A percentile compares a stretch with the other conserved stretches of the same genome.
Evolutionary conservation across 2,113 vertebrate genomes (phyloP).

Genomic region (Gallinago media): DNA sequence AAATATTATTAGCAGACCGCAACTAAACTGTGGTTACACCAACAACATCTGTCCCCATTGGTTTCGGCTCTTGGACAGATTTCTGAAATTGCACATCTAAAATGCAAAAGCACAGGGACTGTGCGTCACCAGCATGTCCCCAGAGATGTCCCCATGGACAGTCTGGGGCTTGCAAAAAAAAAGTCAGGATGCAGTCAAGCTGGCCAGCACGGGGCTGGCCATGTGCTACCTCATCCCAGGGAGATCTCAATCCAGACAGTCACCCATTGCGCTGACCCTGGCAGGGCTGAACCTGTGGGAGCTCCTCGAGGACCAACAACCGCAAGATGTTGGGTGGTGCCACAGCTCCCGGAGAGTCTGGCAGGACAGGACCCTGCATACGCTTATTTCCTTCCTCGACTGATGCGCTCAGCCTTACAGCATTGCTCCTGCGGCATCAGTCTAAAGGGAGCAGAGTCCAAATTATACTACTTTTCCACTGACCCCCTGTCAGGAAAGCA

Average conservation of each 20-base stretch:
- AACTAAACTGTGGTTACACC: background rate
- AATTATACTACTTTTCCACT: background rate
- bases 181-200: background rate
- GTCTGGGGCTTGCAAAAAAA: background rate
- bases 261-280: rapidly evolving
- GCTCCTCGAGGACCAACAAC: rapidly evolving
- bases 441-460: background rate
- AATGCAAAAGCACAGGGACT: background rate
- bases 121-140: background rate
- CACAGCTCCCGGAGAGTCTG: rapidly evolving
- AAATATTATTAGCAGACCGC: constrained; percentile 30
- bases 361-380: background rate
- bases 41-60: background rate
- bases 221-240: background rate
- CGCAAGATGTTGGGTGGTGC: background rate
- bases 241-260: background rate
- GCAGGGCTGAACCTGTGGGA: background rate
- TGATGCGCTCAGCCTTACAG: background rate
- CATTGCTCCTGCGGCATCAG: background rate
- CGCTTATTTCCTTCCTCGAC: background rate
- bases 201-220: rapidly evolving
- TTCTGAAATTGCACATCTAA: background rate
- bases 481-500: background rate
- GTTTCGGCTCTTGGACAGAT: background rate
- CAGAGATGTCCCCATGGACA: background rate